A percentile compares a stretch with the other conserved stretches of the same genome.
phyloP scores from a whole-genome alignment of 2,797 vertebrate genomes.

The Eurystomus glaucurus region DNA sequence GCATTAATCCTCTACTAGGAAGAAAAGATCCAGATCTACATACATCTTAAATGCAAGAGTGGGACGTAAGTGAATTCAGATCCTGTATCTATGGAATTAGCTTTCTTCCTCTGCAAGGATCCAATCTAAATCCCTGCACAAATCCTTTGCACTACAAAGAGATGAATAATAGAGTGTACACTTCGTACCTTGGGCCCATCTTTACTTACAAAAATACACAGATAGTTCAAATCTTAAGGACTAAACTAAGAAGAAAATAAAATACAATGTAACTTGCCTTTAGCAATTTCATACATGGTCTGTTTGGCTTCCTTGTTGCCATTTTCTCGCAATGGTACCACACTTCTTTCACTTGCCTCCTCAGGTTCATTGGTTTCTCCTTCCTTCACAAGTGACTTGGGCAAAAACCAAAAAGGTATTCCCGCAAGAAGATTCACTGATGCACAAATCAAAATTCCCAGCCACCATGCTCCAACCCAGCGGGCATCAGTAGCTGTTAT shows the following conservation, averaged over 20 bases:
- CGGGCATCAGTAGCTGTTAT: conserved; percentile 87
- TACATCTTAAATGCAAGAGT: background rate
- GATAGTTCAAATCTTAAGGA: background rate
- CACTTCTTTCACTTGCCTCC: background rate
- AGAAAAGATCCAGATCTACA: background rate
- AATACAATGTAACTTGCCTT: conserved; percentile 44
- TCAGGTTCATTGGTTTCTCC: background rate
- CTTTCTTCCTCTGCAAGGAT: background rate
- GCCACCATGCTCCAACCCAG: conserved; percentile 94
- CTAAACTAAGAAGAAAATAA: background rate
- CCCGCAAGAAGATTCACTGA: conserved; percentile 84
- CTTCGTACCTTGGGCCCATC: background rate
- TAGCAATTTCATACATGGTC: conserved; percentile 57
- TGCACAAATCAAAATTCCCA: conserved; percentile 89
- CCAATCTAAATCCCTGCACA: background rate
- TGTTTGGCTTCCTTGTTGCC: background rate
- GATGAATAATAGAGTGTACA: background rate
- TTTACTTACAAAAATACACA: background rate
- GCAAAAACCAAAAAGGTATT: conserved; percentile 90
- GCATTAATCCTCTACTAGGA: background rate
- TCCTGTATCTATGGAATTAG: background rate
- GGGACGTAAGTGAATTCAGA: background rate
- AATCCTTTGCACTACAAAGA: background rate
- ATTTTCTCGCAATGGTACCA: background rate
- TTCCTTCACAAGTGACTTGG: conserved; percentile 82